Evolutionary conservation across 2,888 invertebrate species (phyloP), one percentile per base, ranked within the genome.

Genomic region (Paralinhomoeus sp.): DNA sequence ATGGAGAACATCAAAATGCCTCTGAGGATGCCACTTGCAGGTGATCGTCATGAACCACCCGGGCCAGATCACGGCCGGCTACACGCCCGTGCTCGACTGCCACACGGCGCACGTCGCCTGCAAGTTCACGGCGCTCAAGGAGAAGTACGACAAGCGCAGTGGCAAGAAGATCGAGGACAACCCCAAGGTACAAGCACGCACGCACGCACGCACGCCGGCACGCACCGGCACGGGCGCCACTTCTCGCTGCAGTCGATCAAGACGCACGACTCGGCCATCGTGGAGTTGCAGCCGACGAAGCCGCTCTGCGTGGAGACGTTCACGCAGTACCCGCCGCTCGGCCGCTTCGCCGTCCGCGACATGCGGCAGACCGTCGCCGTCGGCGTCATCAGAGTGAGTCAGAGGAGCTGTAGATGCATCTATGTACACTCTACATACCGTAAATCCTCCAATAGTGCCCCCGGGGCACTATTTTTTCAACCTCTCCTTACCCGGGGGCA

Each of bases 81-180:
- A 97, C 72, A 85, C 91, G 51, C 97, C 97, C 50, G 97, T 97
- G 54, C 73, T 97, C 68, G 97, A 97, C 77, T 97, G 97, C 69
- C 93, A 97, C 78, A 99, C 97, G 49, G 91, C 93, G 62, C 97
- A 97, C 72, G 97, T 97, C 71, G 93, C 93, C 62, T 97, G 97
- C 76, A 97, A 93, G 71, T 99, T 99, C 72, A 76, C 80, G 45
- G 89, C 93, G 71, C 84, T 97, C 68, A 82, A 84, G 72, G 85
- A 93, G 68, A 93, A 97, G 71, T 82, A 83, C 56, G 93, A 93
- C 71, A 82, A 93, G 72, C 91, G 97, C 81, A 80, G 89, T 54
- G 93, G 93, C 64, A 71, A 71, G 60, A 63, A 62, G 52, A 55
- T 69, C 42, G 70, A 70, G 57, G 68, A 69, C 49, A 56, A 55